phyloP scores from a whole-genome alignment of 1,140 invertebrate species.

The Mercenaria mercenaria region DNA sequence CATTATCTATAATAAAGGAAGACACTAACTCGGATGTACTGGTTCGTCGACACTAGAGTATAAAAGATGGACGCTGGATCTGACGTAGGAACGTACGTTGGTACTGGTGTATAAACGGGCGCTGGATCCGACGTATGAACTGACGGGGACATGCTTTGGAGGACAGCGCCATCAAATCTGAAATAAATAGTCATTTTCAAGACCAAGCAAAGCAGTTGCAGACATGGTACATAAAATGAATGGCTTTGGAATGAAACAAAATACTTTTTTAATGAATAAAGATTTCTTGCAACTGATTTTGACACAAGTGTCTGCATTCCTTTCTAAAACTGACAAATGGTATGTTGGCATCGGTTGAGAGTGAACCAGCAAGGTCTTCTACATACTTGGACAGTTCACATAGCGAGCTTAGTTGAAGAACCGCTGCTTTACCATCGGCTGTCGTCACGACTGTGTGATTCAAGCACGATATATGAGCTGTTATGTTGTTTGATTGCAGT shows the following conservation, averaged over 20 bases:
- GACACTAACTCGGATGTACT: no score
- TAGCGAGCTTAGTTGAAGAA: not conserved
- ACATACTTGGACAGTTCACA: conserved; percentile 15
- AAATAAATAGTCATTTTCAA: no score
- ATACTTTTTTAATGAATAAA: not conserved
- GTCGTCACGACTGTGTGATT: conserved; percentile 37
- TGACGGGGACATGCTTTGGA: not conserved
- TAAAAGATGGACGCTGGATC: not conserved
- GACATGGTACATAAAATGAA: no score
- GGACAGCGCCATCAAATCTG: no score
- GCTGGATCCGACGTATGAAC: not conserved
- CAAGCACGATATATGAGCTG: conserved; percentile 24
- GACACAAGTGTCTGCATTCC: no score
- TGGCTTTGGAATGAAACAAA: not conserved
- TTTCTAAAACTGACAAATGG: not conserved
- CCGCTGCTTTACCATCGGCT: conserved; percentile 15
- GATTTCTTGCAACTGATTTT: not conserved
- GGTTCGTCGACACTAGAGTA: no score
- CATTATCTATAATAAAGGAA: no score
- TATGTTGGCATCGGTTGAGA: conserved; percentile 25
- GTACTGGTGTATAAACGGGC: not conserved
- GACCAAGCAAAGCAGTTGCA: no score
- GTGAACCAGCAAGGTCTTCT: conserved; percentile 31
- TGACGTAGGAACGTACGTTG: no score
- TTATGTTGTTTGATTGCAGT: conserved; percentile 21